Base-by-base conservation (phyloP, 2,888 invertebrate genomes). In the Tortrix viridana region DNA sequence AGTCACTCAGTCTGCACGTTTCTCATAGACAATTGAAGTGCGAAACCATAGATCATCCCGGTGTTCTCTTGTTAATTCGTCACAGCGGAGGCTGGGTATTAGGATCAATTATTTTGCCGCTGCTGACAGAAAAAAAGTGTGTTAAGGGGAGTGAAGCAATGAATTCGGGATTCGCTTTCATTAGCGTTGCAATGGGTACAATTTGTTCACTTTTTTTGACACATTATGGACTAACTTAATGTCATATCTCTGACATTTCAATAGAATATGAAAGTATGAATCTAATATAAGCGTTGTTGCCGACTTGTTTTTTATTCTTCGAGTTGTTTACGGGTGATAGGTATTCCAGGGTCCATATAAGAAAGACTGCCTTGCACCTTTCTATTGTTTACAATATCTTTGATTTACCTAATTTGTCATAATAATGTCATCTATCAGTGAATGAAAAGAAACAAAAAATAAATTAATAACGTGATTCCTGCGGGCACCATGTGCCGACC, bases 41-140 rank as follows among this genome's bases (percentile, higher is more conserved):
- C 79, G 68, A 76, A 79, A 72, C 79, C 75, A 89, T 89, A 82
- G 77, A 86, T 89, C 85, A 88, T 85, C 80, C 65, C 63, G 64
- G 79, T 82, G 80, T 80, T 87, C 86, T 84, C 89, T 88, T 75
- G 88, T 88, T 88, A 86, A 89, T 89, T 89, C 84, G 89, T 79
- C 76, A 80, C 82, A 81, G 79, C 67, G 70, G 72, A 81, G 77
- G 79, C 79, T 79, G 79, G 76, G 76, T 82, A 76, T 83, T 76
- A 80, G 32, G 81, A 80, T 78, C 79, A 77, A 74, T 76, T 78
- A 73, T 71, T 73, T 70, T 12, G 32, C 32, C 32, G 76, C 79
- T 78, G 69, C 72, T 65, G 75, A 80, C 52, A 26, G 41, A 26
- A 52, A 48, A 54, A 63, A 63, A 52, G 23, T 44, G 26, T 23